Base-by-base conservation (phyloP, 2,888 invertebrate genomes). In the Ectobius pallidus region DNA sequence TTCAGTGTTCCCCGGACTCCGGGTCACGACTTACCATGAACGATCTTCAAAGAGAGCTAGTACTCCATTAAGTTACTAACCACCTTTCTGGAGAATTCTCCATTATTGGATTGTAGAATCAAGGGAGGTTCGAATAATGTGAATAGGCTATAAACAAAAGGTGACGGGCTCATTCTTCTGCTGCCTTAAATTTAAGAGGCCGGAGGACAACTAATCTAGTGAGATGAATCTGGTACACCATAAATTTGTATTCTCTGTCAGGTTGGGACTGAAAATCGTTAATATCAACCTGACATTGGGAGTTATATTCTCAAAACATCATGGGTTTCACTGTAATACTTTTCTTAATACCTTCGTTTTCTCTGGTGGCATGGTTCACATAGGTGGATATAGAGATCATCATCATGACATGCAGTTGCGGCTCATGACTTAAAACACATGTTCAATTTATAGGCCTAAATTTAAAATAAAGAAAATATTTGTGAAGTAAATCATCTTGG, bases 41-140 rank as follows among this genome's bases (percentile, higher is more conserved):
- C 7, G 52, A 52, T 52, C 52, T 52, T 52, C 20, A 52, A n/a
- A 18, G 52, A n/a, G n/a, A n/a, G 52, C 61, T 7, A 25, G 25
- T 20, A 58, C 27, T 58, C 61, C 61, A 20, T 58, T 25, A 58
- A 58, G 61, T 25, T 62, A 22, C 30, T 62, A 27, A 62, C 62
- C 34, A 62, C 62, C 11, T 58, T 58, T 11, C 25, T 58, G 61
- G 61, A 3, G 25, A 58, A 58, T 58, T 58, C 27, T 25, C 61
- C 61, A 14, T 22, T 58, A 20, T 52, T 20, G 20, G 52, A 52
- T 20, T 52, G 52, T 22, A 76, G 49, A 73, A 7, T 16, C 25
- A 14, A 46, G 46, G 46, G 46, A 46, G 46, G 3, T n/a, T n/a
- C 46, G 18, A n/a, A 46, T n/a, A 46, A 11, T 46, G 46, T 46